Evolutionary conservation across 2,888 invertebrate genomes (phyloP).

Genomic region (Esperia sulphurella): DNA sequence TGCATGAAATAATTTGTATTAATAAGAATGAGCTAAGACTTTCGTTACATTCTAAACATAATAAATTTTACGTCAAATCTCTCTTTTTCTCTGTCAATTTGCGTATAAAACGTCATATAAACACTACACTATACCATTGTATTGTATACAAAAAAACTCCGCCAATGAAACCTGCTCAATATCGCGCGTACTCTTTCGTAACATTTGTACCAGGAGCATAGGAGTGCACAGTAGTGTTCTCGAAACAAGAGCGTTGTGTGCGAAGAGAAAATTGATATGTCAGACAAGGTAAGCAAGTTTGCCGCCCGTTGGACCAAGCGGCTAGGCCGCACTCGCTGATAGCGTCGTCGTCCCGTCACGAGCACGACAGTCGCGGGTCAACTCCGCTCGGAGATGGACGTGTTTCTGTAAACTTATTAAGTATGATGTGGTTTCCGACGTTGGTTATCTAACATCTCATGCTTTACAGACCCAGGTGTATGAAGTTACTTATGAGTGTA

Average conservation of each 20-base stretch:
- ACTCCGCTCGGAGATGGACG: constrained; percentile 21
- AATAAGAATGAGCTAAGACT: too few relatives aligned
- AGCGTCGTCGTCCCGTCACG: background rate
- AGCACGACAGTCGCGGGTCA: constrained; percentile 23
- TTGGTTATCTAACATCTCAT: constrained; percentile 1
- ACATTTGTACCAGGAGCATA: constrained; percentile 70
- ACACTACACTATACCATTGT: constrained; percentile 20
- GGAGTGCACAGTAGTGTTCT: constrained; percentile 39
- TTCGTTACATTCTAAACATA: too few relatives aligned
- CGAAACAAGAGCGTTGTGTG: constrained; percentile 38
- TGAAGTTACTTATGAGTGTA: constrained; percentile 27
- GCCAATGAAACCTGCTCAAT: constrained; percentile 37
- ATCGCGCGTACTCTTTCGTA: constrained; percentile 73
- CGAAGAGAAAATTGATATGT: constrained; percentile 61
- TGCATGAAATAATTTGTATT: too few relatives aligned
- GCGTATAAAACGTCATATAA: constrained; percentile 21
- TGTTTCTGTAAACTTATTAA: constrained; percentile 1
- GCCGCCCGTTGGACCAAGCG: constrained; percentile 28
- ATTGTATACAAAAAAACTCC: background rate
- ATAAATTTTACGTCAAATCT: too few relatives aligned
- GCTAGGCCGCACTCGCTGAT: constrained; percentile 14
- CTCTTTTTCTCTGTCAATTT: too few relatives aligned
- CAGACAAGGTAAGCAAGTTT: constrained; percentile 68
- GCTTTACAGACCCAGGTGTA: background rate
- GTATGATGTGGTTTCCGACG: too few relatives aligned